Base-by-base conservation (phyloP, 1,140 invertebrate genomes). In the Nymphalis io region DNA sequence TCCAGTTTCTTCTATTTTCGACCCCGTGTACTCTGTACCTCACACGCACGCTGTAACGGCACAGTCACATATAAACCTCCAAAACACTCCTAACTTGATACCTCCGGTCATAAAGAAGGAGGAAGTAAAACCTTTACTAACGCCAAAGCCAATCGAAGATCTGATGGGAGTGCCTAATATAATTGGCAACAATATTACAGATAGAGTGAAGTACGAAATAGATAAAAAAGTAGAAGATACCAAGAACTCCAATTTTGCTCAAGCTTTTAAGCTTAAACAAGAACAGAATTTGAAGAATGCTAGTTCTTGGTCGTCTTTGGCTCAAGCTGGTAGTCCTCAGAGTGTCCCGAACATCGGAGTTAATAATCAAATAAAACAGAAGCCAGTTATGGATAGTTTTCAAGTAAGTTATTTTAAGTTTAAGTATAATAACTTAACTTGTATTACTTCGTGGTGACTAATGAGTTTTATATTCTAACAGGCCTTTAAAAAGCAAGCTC, bases 401-500 rank as follows among this genome's bases (percentile, higher is more conserved):
- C 94, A 95, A 78, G 92, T 92, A 73, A 85, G 82, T 80, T 12
- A 8, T 18, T 18, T 55, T 42, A 23, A 67, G 39, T 44, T 67
- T 48, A 33, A 15, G 20, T 55, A 55, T 59, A 21, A 44, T 15
- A 23, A 44, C 18, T 57, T 48, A 57, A 21, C 0, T 23, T 64
- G 63, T 51, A 46, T 53, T 42, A 33, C 33, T 62, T 38, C 27
- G 5, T 33, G 4, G 4, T 33, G 6, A 5, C 10, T 70, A 44
- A 60, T 53, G 13, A 62, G 15, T 64, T 65, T 38, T 65, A 57
- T 60, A 76, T 93, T 93, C 72, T 96, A 95, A 79, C 93, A 97
- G 92, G 95, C 95, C 73, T 99, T 99, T 88, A 97, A 97, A 84
- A 98, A 98, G 84, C 96, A 98, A 93, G 98, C 98, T 10, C 97